A percentile compares a stretch with the other conserved stretches of the same genome.
Conservation (phyloP, 2,888 invertebrate genomes). For the Mimachlamys varia region DNA sequence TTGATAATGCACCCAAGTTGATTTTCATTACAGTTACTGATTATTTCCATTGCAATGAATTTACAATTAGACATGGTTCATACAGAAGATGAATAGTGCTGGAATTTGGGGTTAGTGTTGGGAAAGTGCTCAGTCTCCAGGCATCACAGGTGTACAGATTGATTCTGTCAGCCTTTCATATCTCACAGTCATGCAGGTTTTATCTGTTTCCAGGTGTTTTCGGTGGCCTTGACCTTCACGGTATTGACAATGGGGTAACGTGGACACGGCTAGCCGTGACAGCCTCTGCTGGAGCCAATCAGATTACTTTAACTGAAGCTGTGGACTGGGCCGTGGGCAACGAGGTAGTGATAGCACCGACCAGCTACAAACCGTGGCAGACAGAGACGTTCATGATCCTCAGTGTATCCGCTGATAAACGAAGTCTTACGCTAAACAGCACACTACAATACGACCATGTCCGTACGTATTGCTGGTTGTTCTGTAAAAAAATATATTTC, state of each 20-base stretch:
- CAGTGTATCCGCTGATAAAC: slow-evolving; percentile 58
- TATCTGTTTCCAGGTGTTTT: slow-evolving; percentile 64
- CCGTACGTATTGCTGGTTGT: slow-evolving; percentile 65
- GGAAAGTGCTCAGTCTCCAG: no score
- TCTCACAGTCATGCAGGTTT: no score
- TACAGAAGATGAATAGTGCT: no score
- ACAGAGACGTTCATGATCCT: slow-evolving; percentile 72
- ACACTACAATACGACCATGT: slow-evolving; percentile 69
- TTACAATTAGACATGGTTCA: no score
- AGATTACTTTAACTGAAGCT: slow-evolving; percentile 61
- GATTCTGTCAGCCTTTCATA: no score
- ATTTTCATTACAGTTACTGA: no score
- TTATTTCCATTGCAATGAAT: no score
- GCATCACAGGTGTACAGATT: no score
- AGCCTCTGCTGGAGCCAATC: slow-evolving; percentile 62
- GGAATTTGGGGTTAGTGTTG: no score
- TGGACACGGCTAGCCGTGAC: slow-evolving; percentile 72
- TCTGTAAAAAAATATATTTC: no score
- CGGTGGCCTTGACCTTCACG: slow-evolving; percentile 77
- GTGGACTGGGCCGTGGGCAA: slow-evolving; percentile 71
- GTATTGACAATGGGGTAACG: slow-evolving; percentile 61
- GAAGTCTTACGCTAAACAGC: slow-evolving; percentile 68
- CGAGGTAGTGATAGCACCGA: slow-evolving; percentile 72
- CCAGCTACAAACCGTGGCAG: slow-evolving; percentile 69
- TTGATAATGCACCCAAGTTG: no score